A percentile compares a stretch with the other conserved stretches of the same genome.
These are phyloP conservation scores for Sinodicranocentrus sp. DNA, from an alignment of 2,888 invertebrate species.

Conservation along the genomic window DNA sequence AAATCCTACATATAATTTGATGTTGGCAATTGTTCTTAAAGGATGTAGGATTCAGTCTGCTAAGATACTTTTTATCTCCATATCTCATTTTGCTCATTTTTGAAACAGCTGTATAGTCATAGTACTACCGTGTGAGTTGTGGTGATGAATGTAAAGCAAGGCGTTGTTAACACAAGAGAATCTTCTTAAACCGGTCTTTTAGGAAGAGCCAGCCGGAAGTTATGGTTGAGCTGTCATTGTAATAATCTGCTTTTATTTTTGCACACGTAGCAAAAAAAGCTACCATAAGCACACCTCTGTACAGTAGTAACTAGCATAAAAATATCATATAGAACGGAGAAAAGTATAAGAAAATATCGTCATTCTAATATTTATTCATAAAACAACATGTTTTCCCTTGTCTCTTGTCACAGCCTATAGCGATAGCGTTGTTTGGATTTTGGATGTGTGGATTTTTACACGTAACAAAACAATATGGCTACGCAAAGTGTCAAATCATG, in stretches of 20 bases:
- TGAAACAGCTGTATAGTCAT: conserved; percentile 6
- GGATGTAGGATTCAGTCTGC: background rate
- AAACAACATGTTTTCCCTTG: background rate
- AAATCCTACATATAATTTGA: conserved; percentile 1
- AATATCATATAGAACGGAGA: too few species aligned
- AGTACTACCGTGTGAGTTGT: background rate
- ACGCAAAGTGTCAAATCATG: conserved; percentile 51
- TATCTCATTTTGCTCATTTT: too few species aligned
- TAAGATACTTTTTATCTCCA: background rate
- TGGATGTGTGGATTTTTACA: conserved; percentile 1
- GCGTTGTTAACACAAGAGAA: conserved; percentile 41
- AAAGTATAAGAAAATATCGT: background rate
- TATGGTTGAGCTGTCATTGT: conserved; percentile 68
- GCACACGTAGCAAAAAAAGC: conserved; percentile 21
- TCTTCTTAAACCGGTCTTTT: conserved; percentile 69
- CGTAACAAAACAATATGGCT: conserved; percentile 20
- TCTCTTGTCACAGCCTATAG: background rate
- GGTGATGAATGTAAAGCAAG: conserved; percentile 20
- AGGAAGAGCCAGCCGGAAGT: conserved; percentile 71
- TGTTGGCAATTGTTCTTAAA: conserved; percentile 22
- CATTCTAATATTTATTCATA: conserved; percentile 11
- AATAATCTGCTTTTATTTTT: conserved; percentile 60
- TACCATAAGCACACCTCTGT: too few species aligned
- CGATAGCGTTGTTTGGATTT: too few species aligned
- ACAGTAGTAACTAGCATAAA: too few species aligned